Evolutionary conservation across 2,888 invertebrate genomes (phyloP).

Genomic region (Seladonia tumulorum): DNA sequence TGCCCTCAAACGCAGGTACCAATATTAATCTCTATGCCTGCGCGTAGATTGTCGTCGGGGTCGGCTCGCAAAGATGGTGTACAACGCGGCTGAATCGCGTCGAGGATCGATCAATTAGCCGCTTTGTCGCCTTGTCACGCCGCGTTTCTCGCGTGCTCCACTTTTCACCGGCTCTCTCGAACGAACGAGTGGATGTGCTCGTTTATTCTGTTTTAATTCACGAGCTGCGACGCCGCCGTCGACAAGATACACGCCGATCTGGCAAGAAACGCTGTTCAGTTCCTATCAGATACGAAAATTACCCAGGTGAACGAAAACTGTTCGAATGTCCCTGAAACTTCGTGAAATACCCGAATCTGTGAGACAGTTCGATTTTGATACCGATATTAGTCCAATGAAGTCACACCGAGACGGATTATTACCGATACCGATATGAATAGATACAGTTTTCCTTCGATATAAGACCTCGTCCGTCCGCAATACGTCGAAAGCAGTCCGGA

Average conservation of each 20-base stretch:
- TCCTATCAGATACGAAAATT: background rate
- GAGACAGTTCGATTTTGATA: no score
- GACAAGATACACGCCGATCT: constrained; percentile 15
- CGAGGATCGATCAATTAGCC: constrained; percentile 72
- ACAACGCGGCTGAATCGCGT: constrained; percentile 54
- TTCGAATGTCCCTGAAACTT: no score
- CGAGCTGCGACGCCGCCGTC: background rate
- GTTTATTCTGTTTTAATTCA: constrained; percentile 43
- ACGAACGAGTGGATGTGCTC: constrained; percentile 42
- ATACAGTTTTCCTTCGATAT: no score
- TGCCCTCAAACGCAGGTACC: constrained; percentile 49
- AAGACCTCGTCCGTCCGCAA: background rate
- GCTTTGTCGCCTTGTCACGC: constrained; percentile 67
- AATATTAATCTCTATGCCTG: constrained; percentile 49
- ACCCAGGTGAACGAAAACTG: background rate
- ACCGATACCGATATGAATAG: no score
- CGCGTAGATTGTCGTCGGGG: constrained; percentile 47
- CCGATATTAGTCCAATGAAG: no score
- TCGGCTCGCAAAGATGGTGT: constrained; percentile 62
- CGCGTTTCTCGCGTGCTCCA: constrained; percentile 66
- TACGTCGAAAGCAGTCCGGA: background rate
- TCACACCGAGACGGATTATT: no score
- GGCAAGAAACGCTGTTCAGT: background rate
- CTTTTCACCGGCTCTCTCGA: constrained; percentile 60
- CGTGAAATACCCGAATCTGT: no score